These are phyloP conservation scores for Ophion ellenae DNA, from an alignment of 2,888 invertebrate genomes.

Conservation along the genomic window DNA sequence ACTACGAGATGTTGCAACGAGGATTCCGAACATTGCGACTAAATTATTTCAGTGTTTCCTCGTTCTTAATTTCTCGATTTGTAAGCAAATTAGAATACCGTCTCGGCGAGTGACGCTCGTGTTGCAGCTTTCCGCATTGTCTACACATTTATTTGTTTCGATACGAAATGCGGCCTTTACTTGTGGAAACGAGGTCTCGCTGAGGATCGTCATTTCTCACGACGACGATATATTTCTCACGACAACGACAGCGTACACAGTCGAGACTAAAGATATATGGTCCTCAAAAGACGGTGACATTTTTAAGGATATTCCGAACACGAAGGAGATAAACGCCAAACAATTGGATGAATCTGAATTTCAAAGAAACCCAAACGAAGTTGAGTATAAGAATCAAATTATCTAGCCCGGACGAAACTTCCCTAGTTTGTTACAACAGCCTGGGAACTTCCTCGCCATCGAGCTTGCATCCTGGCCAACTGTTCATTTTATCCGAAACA, in stretches of 20 bases:
- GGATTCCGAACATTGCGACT: neutral
- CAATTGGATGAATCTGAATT: neutral
- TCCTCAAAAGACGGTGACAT: neutral
- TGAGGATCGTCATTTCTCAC: neutral
- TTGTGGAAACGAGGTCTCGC: neutral
- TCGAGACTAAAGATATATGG: neutral
- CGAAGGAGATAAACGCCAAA: neutral
- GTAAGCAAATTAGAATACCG: conserved; percentile 15
- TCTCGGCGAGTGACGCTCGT: neutral
- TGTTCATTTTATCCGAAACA: neutral
- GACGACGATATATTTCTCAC: neutral
- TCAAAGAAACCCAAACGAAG: too few species aligned
- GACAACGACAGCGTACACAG: neutral
- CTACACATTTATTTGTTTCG: neutral
- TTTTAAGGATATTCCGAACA: neutral
- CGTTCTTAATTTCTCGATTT: conserved; percentile 8
- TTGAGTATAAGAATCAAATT: too few species aligned
- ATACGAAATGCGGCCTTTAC: neutral
- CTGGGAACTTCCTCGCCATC: too few species aligned
- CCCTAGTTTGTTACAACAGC: too few species aligned
- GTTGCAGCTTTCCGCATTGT: conserved; percentile 7
- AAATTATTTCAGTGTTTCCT: conserved; percentile 1
- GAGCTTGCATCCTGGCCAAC: too few species aligned
- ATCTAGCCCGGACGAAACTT: too few species aligned
- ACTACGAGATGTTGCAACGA: neutral